phyloP scores from a whole-genome alignment of 2,888 invertebrate genomes.

The Diogma glabrata region DNA sequence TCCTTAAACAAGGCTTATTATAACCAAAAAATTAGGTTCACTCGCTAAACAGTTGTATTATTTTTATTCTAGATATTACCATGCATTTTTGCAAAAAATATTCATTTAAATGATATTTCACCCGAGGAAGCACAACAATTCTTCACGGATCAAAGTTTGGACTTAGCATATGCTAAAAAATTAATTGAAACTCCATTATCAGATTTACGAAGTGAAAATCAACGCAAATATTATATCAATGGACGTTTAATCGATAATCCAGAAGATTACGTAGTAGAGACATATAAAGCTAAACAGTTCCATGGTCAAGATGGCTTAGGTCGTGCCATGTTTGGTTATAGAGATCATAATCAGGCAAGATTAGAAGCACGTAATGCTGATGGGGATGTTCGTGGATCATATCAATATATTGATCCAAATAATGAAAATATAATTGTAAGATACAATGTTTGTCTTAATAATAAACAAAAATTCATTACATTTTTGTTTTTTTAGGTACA shows the following conservation, averaged over 20 bases:
- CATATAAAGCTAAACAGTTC: constrained; percentile 57
- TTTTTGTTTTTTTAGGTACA: constrained; percentile 38
- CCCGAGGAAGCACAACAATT: constrained; percentile 41
- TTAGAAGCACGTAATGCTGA: constrained; percentile 55
- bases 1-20: too few species aligned
- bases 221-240: constrained; percentile 35
- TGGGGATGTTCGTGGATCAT: constrained; percentile 59
- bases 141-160: constrained; percentile 34
- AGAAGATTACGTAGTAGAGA: constrained; percentile 55
- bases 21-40: too few species aligned
- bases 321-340: constrained; percentile 59
- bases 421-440: constrained; percentile 33
- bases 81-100: constrained; percentile 33
- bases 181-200: constrained; percentile 42
- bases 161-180: constrained; percentile 42
- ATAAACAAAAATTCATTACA: neutral
- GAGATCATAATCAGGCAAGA: constrained; percentile 60
- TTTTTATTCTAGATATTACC: constrained; percentile 7
- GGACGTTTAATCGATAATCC: constrained; percentile 51
- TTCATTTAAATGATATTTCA: constrained; percentile 40
- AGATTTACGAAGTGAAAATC: constrained; percentile 30
- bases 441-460: neutral
- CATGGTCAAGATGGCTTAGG: constrained; percentile 63
- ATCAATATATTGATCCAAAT: constrained; percentile 50
- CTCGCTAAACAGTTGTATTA: too few species aligned